These are phyloP conservation scores for Rhodophaea formosa DNA, from an alignment of 2,888 invertebrate species.

Conservation along the genomic window DNA sequence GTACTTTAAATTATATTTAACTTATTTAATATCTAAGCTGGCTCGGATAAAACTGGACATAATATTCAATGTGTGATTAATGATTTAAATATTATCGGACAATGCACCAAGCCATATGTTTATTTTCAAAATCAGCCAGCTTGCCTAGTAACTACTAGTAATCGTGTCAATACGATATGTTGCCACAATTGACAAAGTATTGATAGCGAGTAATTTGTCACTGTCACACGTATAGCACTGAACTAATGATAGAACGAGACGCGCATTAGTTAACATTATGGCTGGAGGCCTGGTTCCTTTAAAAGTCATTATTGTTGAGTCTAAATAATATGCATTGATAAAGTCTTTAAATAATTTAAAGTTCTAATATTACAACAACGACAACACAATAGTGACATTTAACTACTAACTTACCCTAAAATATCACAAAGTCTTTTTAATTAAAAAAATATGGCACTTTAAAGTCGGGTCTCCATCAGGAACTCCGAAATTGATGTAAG, in stretches of 20 bases:
- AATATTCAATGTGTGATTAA: background rate
- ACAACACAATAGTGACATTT: background rate
- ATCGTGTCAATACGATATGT: background rate
- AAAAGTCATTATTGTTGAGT: constrained; percentile 3
- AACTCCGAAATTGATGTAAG: background rate
- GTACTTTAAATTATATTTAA: too few species aligned
- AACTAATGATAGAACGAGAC: constrained; percentile 3
- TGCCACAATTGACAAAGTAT: constrained; percentile 7
- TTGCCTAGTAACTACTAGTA: constrained; percentile 7
- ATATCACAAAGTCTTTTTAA: background rate
- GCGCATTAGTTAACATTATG: constrained; percentile 2
- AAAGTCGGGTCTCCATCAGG: background rate
- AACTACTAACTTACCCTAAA: constrained; percentile 11
- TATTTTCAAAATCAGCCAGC: constrained; percentile 24
- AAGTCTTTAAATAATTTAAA: background rate
- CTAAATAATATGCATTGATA: background rate
- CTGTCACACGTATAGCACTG: background rate
- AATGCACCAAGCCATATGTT: constrained; percentile 29
- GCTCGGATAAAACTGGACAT: background rate
- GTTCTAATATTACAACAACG: background rate
- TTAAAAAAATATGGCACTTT: background rate
- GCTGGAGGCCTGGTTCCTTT: constrained; percentile 5
- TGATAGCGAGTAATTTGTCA: constrained; percentile 7
- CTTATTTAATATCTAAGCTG: too few species aligned
- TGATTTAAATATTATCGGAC: constrained; percentile 22